Percentiles rank a stretch among this genome's conserved stretches.
These are phyloP conservation scores for Ariopsis seemanni DNA, from an alignment of 2,113 vertebrate species.

Conservation along the genomic window DNA sequence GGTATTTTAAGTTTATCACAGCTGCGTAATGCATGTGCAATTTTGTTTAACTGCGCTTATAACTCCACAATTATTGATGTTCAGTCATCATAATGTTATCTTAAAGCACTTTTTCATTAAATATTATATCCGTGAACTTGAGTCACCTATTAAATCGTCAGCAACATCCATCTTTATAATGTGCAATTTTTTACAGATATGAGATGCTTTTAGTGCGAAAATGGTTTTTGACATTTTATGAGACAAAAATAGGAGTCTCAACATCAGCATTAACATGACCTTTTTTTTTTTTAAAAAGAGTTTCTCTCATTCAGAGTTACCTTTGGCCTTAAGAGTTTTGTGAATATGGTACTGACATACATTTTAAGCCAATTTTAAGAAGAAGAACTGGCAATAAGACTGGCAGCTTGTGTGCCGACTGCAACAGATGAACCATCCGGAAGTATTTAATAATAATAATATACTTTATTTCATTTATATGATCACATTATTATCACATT, in stretches of 20 bases:
- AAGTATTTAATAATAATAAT: background rate
- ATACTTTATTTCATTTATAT: background rate
- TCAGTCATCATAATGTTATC: background rate
- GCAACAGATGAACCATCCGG: background rate
- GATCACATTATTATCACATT: background rate
- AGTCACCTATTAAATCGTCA: background rate
- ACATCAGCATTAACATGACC: background rate
- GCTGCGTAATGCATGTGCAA: background rate
- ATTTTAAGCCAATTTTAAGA: background rate
- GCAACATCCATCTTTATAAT: background rate
- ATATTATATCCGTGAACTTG: background rate
- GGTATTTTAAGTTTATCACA: constrained; percentile 9
- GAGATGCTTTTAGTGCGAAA: background rate
- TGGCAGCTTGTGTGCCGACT: background rate
- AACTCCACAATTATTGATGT: background rate
- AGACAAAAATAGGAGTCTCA: background rate
- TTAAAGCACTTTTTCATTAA: background rate
- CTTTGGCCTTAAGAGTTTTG: background rate
- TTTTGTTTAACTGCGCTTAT: background rate
- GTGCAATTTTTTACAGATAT: background rate
- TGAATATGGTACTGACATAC: background rate
- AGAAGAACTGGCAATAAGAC: background rate
- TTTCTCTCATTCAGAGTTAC: background rate
- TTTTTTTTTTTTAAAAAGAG: background rate
- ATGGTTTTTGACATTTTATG: background rate